Base-by-base conservation (phyloP, 2,113 vertebrate genomes). In the Perca flavescens region DNA sequence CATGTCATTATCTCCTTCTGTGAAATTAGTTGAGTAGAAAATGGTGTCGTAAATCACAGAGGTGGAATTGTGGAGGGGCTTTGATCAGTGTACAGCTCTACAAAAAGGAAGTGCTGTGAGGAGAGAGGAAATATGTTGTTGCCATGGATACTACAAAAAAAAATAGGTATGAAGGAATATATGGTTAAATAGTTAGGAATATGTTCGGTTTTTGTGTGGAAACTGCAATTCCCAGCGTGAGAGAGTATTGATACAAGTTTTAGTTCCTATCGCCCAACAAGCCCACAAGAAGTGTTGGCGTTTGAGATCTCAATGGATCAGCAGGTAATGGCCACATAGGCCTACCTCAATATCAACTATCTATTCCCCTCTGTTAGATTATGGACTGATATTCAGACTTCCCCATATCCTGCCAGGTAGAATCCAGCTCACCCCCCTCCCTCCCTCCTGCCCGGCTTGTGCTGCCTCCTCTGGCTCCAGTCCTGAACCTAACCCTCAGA, bases 1-100 rank as follows among this genome's bases (percentile, higher is more conserved):
- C 94, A 88, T 96, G 95, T 96, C 96, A 97, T 98, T 97, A 97
- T 96, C 96, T 97, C 96, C 95, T 96, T 95, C 92, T 96, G 96
- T 96, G 93, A 96, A 98, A 98, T 97, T 97, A 97, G 95, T 95
- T 95, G 96, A 93, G 94, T 96, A 96, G 96, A 96, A 97, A 97
- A 97, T 97, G 96, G 95, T 95, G 95, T 94, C 94, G 94, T 97
- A 96, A 97, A 96, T 97, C 94, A 96, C 82, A 87, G 88, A 88
- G 90, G 90, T 86, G 88, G 89, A 78, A 81, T 83, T 66, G 79
- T 92, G 91, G 94, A 91, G 86, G 89, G 88, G 78, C 83, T 89
- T 88, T 91, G 88, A 92, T 88, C 86, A 78, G 77, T 74, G 62
- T 73, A 66, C 87, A 63, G 71, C 87, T 79, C 79, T 82, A 68